Percentiles rank a stretch among this genome's conserved stretches.
These are phyloP conservation scores for Cephus runcator DNA, from an alignment of 2,888 invertebrate genomes.

Conservation along the genomic window DNA sequence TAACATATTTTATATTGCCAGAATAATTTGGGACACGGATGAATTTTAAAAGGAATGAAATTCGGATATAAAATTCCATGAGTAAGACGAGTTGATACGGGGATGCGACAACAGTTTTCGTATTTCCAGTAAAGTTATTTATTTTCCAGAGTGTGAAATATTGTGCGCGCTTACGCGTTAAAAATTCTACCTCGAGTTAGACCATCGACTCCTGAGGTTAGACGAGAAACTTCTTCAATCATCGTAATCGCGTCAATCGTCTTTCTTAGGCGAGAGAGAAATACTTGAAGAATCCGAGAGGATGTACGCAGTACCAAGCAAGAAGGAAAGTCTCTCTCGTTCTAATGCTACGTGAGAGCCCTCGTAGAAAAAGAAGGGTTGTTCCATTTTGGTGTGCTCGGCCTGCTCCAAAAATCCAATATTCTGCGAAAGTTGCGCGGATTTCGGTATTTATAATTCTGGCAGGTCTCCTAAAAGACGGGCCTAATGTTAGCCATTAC, in stretches of 20 bases:
- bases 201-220: not conserved
- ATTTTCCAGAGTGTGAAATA: not conserved
- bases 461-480: slow-evolving; percentile 51
- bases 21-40: not conserved
- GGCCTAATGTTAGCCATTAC: slow-evolving; percentile 56
- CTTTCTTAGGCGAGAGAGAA: not conserved
- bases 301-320: not conserved
- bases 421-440: slow-evolving; percentile 34
- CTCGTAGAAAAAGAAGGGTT: not conserved
- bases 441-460: slow-evolving; percentile 63
- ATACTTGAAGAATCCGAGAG: not conserved
- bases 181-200: not conserved
- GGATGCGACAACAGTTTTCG: not conserved
- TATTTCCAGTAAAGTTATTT: not conserved
- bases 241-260: not conserved
- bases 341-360: too few species aligned
- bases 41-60: not conserved
- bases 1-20: not conserved
- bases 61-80: not conserved
- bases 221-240: not conserved
- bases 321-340: not conserved
- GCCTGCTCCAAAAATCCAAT: not conserved
- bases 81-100: not conserved
- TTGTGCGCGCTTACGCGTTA: not conserved
- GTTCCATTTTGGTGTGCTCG: not conserved